Conservation (phyloP, 2,888 invertebrate genomes). For the Synanthedon andrenaeformis region DNA sequence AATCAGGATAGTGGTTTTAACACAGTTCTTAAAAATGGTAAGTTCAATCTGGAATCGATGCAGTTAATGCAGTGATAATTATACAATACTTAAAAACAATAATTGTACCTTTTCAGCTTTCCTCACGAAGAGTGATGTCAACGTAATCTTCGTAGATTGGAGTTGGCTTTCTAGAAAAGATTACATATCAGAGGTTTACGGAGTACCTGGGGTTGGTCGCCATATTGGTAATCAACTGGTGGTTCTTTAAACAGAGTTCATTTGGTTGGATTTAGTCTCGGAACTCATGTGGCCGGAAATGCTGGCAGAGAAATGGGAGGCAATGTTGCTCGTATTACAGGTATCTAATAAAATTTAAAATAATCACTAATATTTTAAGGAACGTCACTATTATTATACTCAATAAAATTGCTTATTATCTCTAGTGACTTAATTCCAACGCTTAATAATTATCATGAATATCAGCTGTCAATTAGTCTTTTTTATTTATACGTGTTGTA, state of each 20-base stretch:
- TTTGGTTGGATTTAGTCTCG: constrained; percentile 36
- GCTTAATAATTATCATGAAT: too few species aligned
- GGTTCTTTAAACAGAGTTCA: constrained; percentile 22
- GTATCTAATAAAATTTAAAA: constrained; percentile 14
- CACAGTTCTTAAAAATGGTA: constrained; percentile 22
- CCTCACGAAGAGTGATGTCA: constrained; percentile 20
- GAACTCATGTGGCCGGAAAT: constrained; percentile 22
- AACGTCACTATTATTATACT: too few species aligned
- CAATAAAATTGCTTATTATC: too few species aligned
- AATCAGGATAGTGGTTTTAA: constrained; percentile 18
- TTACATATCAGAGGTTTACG: constrained; percentile 25
- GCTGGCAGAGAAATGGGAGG: neutral
- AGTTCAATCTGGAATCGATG: neutral
- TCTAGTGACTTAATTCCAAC: too few species aligned
- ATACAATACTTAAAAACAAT: too few species aligned
- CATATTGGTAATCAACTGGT: constrained; percentile 28
- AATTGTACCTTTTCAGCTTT: constrained; percentile 16
- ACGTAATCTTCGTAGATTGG: constrained; percentile 40
- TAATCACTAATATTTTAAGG: too few species aligned
- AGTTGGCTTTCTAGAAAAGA: constrained; percentile 20
- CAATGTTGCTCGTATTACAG: constrained; percentile 23
- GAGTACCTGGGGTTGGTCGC: constrained; percentile 29
- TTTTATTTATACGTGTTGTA: too few species aligned
- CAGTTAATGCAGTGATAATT: neutral
- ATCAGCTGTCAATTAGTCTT: too few species aligned